These are phyloP conservation scores for Chaetops frenatus DNA, from an alignment of 2,113 vertebrate species.

Conservation along the genomic window DNA sequence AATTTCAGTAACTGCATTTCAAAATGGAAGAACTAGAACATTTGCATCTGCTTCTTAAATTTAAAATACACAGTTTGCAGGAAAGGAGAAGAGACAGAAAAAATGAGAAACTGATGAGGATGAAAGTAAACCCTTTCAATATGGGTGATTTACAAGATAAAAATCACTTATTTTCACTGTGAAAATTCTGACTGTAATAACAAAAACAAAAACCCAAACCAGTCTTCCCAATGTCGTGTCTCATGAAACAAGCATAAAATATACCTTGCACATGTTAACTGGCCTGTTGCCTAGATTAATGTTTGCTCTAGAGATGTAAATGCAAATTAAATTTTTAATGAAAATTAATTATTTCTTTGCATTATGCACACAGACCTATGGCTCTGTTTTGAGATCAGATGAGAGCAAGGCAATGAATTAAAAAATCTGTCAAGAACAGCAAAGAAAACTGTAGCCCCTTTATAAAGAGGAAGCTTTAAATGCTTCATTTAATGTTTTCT, in stretches of 20 bases:
- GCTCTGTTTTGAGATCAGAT: background rate
- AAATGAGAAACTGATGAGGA: background rate
- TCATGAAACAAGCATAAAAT: background rate
- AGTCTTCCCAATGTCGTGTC: background rate
- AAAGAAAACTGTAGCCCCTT: background rate
- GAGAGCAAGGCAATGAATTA: background rate
- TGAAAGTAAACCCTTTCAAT: background rate
- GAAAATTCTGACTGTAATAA: background rate
- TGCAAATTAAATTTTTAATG: background rate
- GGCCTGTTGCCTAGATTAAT: background rate
- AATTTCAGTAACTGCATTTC: background rate
- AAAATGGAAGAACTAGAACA: background rate
- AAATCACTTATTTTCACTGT: rapidly evolving
- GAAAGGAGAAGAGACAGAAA: background rate
- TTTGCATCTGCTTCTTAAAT: background rate
- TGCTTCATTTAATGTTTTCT: background rate
- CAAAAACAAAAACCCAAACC: background rate
- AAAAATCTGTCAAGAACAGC: background rate
- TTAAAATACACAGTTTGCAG: background rate
- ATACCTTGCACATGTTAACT: background rate
- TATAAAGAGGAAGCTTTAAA: background rate
- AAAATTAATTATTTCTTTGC: background rate
- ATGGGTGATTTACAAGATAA: background rate
- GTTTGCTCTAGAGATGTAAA: background rate
- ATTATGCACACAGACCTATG: background rate